Base-by-base conservation (phyloP, 2,113 vertebrate species). In the Siniperca chuatsi region DNA sequence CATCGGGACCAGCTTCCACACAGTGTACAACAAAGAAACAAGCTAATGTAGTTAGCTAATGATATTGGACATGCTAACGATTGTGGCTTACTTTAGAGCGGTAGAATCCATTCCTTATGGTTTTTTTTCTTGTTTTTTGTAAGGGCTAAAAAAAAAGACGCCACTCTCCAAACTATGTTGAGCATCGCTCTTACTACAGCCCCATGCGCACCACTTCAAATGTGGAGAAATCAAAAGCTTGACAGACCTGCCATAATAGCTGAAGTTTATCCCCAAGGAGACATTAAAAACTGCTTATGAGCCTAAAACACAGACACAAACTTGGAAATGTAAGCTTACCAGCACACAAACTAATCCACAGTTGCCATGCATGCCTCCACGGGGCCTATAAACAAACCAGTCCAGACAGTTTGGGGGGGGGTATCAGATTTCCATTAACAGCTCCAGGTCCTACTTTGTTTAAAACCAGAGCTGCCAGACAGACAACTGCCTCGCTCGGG, bases 341-440 rank as follows among this genome's bases (percentile, higher is more conserved):
- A 37, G 73, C 37, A 55, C 69, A 78, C 20, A 82, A 16, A 16
- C 75, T 44, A 33, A 79, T 42, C 69, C 37, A 57, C 66, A 1
- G 79, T 90, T 87, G 42, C 75, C 75, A 61, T 18, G 48, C 58
- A 35, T 44, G 52, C 67, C 83, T 78, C 68, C 68, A 69, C 37
- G 8, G 25, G 52, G 40, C 84, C 64, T 70, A 71, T 75, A 80
- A 92, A 88, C 85, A 90, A 82, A 89, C 77, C 70, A 62, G 77
- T 78, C 75, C 82, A 87, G 77, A 89, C 85, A 80, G 81, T 82
- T 82, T 71, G 42, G 33, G 68, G 65, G 42, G 61, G 0, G 12
- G 81, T 81, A 79, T 91, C 87, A 79, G 50, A 62, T 92, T 92
- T 84, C 85, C 66, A 75, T 66, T 85, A 58, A 82, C 77, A 69